These are phyloP conservation scores for Luehdorfia chinensis DNA, from an alignment of 1,140 invertebrate genomes.

Conservation along the genomic window DNA sequence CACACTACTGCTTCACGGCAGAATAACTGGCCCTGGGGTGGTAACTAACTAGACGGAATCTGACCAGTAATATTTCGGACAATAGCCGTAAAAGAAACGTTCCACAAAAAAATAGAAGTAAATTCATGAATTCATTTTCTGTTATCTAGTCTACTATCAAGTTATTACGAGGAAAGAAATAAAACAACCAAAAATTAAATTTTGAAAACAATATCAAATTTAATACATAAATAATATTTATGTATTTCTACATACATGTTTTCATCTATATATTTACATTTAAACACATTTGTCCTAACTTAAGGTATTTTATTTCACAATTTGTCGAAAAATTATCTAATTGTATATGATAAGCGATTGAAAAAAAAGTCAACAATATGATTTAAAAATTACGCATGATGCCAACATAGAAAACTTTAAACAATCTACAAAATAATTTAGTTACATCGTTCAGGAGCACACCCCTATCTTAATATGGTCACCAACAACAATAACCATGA, in stretches of 20 bases:
- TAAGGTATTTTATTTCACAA: conserved; percentile 54
- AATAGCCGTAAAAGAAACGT: too few species aligned
- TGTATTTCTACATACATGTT: conserved; percentile 74
- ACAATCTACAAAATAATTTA: conserved; percentile 68
- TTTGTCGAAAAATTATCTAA: conserved; percentile 45
- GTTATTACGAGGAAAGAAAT: conserved; percentile 34
- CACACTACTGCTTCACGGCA: too few species aligned
- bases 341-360: conserved; percentile 57
- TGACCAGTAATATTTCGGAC: too few species aligned
- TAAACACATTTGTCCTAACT: conserved; percentile 70
- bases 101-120: too few species aligned
- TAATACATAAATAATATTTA: conserved; percentile 77
- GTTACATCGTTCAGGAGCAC: conserved; percentile 19
- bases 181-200: conserved; percentile 58
- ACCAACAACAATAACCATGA: neutral
- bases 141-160: too few species aligned
- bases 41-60: too few species aligned
- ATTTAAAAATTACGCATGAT: conserved; percentile 29
- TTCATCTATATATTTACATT: conserved; percentile 75
- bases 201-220: conserved; percentile 77
- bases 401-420: conserved; percentile 51
- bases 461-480: neutral
- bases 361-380: conserved; percentile 55
- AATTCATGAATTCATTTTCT: too few species aligned
- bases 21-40: too few species aligned